These are phyloP conservation scores for Chloroceryle amazona DNA, from an alignment of 2,797 vertebrate genomes.

Conservation along the genomic window DNA sequence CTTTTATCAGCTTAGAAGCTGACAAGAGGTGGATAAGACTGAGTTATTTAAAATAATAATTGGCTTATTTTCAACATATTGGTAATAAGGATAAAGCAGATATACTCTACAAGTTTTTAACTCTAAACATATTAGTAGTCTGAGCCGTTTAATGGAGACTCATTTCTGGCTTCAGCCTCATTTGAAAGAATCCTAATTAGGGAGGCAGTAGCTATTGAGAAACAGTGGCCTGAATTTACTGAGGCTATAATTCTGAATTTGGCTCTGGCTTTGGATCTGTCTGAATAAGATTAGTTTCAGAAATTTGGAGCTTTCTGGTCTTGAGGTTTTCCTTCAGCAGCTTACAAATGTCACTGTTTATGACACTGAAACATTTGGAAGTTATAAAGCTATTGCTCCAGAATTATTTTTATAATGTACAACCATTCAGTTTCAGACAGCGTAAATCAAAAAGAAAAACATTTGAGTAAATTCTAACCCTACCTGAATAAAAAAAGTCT, in stretches of 20 bases:
- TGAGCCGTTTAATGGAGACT: neutral
- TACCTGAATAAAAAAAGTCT: neutral
- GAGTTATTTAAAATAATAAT: slow-evolving; percentile 37
- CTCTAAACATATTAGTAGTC: neutral
- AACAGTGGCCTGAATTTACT: slow-evolving; percentile 38
- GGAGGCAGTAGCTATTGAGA: neutral
- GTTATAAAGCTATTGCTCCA: slow-evolving; percentile 46
- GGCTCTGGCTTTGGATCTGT: slow-evolving; percentile 4
- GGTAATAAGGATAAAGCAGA: slow-evolving; percentile 3
- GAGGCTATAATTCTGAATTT: slow-evolving; percentile 31
- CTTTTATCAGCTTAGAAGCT: neutral
- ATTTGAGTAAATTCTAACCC: neutral
- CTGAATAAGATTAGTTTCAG: slow-evolving; percentile 33
- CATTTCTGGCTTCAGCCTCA: neutral
- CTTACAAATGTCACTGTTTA: slow-evolving; percentile 65
- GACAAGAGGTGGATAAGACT: neutral
- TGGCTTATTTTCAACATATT: slow-evolving; percentile 42
- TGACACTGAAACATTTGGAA: slow-evolving; percentile 55
- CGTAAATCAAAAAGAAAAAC: slow-evolving; percentile 26
- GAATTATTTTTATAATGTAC: slow-evolving; percentile 50
- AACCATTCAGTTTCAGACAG: slow-evolving; percentile 11
- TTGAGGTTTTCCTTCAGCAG: slow-evolving; percentile 14
- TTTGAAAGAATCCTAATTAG: slow-evolving; percentile 28
- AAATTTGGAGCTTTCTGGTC: slow-evolving; percentile 45
- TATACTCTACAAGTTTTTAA: neutral